Conservation (phyloP, 2,888 invertebrate species). For the Dryobota labecula region DNA sequence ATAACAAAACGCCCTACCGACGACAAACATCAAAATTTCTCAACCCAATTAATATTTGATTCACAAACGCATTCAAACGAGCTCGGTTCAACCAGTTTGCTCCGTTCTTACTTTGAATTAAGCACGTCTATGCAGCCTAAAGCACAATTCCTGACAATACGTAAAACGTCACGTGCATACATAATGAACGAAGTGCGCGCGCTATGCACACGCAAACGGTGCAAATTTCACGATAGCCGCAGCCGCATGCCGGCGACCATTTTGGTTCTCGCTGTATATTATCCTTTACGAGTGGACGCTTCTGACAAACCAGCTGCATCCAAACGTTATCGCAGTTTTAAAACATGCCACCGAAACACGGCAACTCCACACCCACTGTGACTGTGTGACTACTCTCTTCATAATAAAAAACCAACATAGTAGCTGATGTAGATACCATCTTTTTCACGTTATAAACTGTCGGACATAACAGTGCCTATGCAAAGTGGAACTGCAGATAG, state of each 20-base stretch:
- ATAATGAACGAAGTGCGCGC: conserved; percentile 62
- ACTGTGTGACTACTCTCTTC: conserved; percentile 13
- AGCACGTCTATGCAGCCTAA: conserved; percentile 45
- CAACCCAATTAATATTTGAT: conserved; percentile 34
- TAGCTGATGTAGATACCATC: conserved; percentile 51
- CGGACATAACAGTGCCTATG: conserved; percentile 15
- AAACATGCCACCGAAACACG: conserved; percentile 45
- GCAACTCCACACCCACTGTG: conserved; percentile 8
- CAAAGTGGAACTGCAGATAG: conserved; percentile 34
- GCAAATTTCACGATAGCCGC: conserved; percentile 70
- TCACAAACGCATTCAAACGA: conserved; percentile 35
- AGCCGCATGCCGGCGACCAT: conserved; percentile 57
- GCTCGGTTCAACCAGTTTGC: conserved; percentile 12
- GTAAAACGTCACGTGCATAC: conserved; percentile 61
- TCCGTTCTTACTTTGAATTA: conserved; percentile 36
- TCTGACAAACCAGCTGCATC: conserved; percentile 62
- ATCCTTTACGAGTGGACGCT: conserved; percentile 59
- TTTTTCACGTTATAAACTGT: conserved; percentile 48
- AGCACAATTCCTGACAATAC: conserved; percentile 60
- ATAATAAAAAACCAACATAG: conserved; percentile 47
- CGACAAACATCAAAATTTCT: neutral
- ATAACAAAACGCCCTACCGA: neutral
- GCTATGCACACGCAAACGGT: conserved; percentile 62
- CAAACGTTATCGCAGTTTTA: conserved; percentile 56
- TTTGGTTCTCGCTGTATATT: conserved; percentile 48